Evolutionary conservation across 2,113 vertebrate species (phyloP), one percentile per base, ranked within the genome.

Genomic region (Colossoma macropomum): DNA sequence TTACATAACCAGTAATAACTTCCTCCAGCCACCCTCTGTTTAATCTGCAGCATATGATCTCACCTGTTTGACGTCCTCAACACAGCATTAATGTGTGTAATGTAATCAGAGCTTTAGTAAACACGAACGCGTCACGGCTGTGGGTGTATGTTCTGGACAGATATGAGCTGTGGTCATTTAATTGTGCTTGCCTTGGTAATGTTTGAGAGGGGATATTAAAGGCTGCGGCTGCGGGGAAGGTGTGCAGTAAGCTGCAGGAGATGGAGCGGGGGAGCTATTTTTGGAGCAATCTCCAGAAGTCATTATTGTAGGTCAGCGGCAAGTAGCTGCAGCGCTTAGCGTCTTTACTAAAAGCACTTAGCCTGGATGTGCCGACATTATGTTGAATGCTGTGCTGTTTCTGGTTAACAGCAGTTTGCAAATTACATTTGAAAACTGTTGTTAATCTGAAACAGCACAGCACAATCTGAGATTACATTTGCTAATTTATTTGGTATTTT

Each of bases 201-300:
- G 25, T 38, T 48, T 38, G n/a, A 71, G 19, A 45, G 38, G 30
- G 68, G 28, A 13, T 45, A n/a, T 10, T 71, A 17, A 19, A 71
- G 16, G 34, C 54, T 71, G 66, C 66, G 54, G 50, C 66, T 80
- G 34, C 50, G 28, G n/a, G 17, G 10, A 25, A 85, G 81, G 81
- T 87, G 89, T 90, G 83, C 86, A 88, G 82, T 23, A 63, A 87
- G 86, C 85, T 76, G 30, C 68, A 72, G 83, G 77, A 87, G 80
- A 71, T 59, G 72, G 78, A 45, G 60, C 8, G 71, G 21, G 11
- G 74, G 16, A 23, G 74, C 87, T 92, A 92, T 91, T 90, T 86
- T 87, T 91, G 91, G 87, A 81, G 1, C 48, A 16, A 73, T 87
- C 83, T 88, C 16, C 85, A 88, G 85, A 50, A 87, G 79, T 75